Evolutionary conservation across 2,797 vertebrate species (phyloP).

Genomic region (Crenichthys baileyi): DNA sequence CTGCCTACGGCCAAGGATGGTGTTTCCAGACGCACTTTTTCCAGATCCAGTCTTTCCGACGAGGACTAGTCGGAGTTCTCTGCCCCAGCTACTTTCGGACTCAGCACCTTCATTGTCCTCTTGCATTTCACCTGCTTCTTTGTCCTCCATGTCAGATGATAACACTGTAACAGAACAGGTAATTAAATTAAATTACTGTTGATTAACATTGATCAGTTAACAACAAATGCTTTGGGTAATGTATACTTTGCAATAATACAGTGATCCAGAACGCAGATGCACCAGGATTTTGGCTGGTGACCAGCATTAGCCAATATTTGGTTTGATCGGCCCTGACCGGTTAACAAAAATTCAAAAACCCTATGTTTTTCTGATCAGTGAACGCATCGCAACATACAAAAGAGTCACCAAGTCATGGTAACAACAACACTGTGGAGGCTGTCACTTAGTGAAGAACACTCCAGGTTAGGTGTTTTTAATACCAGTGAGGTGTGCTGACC

Average conservation of each 20-base stretch:
- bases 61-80: slow-evolving; percentile 80
- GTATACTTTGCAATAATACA: neutral
- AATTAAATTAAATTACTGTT: neutral
- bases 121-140: slow-evolving; percentile 25
- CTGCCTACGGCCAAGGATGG: slow-evolving; percentile 74
- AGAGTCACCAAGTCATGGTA: neutral
- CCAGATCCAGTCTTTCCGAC: slow-evolving; percentile 81
- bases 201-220: neutral
- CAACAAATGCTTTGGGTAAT: neutral
- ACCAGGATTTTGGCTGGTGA: neutral
- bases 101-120: slow-evolving; percentile 18
- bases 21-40: slow-evolving; percentile 84
- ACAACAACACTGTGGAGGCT: neutral
- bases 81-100: slow-evolving; percentile 24
- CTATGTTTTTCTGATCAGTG: neutral
- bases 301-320: neutral
- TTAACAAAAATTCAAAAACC: neutral
- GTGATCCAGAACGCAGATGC: neutral
- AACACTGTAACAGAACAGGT: slow-evolving; percentile 16
- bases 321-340: neutral
- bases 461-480: neutral
- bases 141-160: slow-evolving; percentile 24
- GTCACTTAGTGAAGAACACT: neutral
- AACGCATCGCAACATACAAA: neutral
- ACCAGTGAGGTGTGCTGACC: neutral